Evolutionary conservation across 1,140 invertebrate species (phyloP).

Genomic region (Steinernema feltiae): DNA sequence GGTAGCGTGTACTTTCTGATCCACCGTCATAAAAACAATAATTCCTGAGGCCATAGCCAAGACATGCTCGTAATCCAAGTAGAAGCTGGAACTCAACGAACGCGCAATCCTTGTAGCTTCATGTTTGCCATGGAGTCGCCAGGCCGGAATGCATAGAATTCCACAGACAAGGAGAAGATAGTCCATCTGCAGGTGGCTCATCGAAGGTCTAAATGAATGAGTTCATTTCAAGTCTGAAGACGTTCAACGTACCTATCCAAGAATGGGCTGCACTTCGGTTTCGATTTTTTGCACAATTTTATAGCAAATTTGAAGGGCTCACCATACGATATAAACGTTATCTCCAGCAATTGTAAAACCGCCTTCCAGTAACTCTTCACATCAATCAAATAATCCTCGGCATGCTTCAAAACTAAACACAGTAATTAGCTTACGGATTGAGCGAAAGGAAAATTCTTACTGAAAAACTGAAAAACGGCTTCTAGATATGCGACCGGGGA

Average conservation of each 20-base stretch:
- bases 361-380: not conserved
- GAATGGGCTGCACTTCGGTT: not conserved
- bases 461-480: not conserved
- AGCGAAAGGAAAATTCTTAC: not conserved
- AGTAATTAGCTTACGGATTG: not conserved
- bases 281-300: not conserved
- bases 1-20: not conserved
- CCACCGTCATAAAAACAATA: not conserved
- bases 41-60: not conserved
- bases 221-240: not conserved
- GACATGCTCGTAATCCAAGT: not conserved
- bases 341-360: not conserved
- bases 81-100: not conserved
- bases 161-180: not conserved
- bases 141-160: not conserved
- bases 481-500: not conserved
- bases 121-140: not conserved
- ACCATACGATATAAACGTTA: not conserved
- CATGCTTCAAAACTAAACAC: not conserved
- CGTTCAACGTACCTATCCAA: not conserved
- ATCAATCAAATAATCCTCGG: not conserved
- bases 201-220: not conserved
- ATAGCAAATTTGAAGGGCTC: not conserved
- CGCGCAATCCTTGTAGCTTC: not conserved
- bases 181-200: not conserved